Evolutionary conservation across 2,113 vertebrate species (phyloP), one percentile per base, ranked within the genome.

Genomic region (Triplophysa rosa): DNA sequence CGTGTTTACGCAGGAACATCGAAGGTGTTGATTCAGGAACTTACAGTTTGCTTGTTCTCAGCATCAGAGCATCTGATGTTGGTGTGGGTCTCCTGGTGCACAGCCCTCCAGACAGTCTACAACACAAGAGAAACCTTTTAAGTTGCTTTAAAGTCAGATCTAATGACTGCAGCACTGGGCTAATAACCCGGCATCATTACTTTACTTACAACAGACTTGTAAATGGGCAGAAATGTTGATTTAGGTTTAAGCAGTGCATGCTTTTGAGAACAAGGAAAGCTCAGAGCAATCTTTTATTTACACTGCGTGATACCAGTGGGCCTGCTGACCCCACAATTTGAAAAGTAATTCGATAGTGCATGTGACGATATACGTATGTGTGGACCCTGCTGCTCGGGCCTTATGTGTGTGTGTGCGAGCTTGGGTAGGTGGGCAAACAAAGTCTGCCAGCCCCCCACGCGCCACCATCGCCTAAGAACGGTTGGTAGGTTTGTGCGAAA

Each of bases 1-100:
- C 21, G 64, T 47, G 47, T 59, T 26, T 56, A 10, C 10, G 13
- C 13, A 47, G 17, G n/a, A 11, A 62, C 37, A 42, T 10, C 1
- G 17, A 26, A 40, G 63, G 54, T 21, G 62, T 26, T 14, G 29
- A 45, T 37, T 67, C 19, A 14, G 19, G 16, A 33, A 91, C 91
- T 92, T 85, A 89, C 91, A 87, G 82, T 87, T 86, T 78, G 85
- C 83, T 89, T 87, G 84, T 86, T 85, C 83, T 87, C 88, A 84
- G 84, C 87, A 84, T 75, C 70, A 13, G 82, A 79, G 88, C 82
- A 84, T 77, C 84, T 67, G 66, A 79, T 63, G 83, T 81, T 82
- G 68, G 69, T 54, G 82, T 74, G 82, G 84, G 59, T 68, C 85
- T 82, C 8, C 47, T 26, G 78, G 78, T 49, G 74, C 73, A 42